Evolutionary conservation across 2,113 vertebrate genomes (phyloP), one percentile per base, ranked within the genome.

Genomic region (Dromaius novaehollandiae): DNA sequence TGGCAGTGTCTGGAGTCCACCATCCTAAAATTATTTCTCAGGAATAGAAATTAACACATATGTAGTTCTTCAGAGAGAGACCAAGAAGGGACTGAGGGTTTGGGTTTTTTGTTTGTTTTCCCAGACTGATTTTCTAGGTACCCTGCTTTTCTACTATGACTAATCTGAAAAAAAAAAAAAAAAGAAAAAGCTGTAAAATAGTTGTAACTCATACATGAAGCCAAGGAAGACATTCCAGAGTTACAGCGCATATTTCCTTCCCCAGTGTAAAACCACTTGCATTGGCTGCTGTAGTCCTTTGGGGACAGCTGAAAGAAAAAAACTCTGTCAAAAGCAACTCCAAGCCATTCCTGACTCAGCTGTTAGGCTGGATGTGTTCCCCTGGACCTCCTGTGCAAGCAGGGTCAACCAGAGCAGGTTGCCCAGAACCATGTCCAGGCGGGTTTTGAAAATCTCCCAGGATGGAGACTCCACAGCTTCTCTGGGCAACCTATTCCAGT

Each of bases 141-240:
- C 10, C 1, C 30, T 86, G 26, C 26, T 66, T 63, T 73, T 66
- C 42, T 86, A 56, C 3, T 9, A 36, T 6, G 7, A 83, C 25
- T 74, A 30, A 77, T 5, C 8, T 15, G 22, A 19, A 20, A 21
- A 4, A 44, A 28, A 21, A 38, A 12, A 42, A 3, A 64, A 80
- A 70, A 70, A 85, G 18, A 64, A 80, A 70, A 70, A 85, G 18
- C 34, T 86, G 14, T 69, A 22, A 90, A 83, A 80, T 48, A 15
- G 61, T 66, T 74, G 5, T 30, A 82, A 76, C 2, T 10, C 64
- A 4, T 64, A 65, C 6, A 5, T 9, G 63, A 34, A 16, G 34
- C 75, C 76, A 94, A 95, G 44, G 44, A 86, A 93, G 94, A 80
- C 19, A 79, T 82, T 91, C 28, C 70, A 36, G 55, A 71, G 42